Conservation (phyloP, 2,113 vertebrate genomes). For the Notechis scutatus region DNA sequence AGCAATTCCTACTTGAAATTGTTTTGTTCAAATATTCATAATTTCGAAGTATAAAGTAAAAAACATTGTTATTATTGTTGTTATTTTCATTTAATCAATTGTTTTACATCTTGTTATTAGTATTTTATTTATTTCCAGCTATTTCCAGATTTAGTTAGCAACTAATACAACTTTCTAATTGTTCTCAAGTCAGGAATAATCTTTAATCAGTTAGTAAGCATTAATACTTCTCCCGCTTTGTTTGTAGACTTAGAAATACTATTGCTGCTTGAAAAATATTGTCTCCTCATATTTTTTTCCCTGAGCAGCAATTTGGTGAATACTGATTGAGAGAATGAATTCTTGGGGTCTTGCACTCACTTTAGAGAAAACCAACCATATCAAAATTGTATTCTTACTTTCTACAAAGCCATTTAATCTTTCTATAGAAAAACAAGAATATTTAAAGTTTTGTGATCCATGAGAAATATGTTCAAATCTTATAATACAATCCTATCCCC, state of each 20-base stretch:
- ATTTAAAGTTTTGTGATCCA: not conserved
- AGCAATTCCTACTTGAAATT: not conserved
- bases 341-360: not conserved
- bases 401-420: constrained; percentile 1
- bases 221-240: not conserved
- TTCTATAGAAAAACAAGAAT: constrained; percentile 4
- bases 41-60: not conserved
- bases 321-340: not conserved
- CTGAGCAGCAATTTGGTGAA: not conserved
- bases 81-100: not conserved
- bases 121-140: not conserved
- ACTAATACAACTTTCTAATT: not conserved
- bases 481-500: not conserved
- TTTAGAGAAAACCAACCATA: constrained; percentile 7
- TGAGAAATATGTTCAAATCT: constrained; percentile 6
- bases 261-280: not conserved
- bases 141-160: not conserved
- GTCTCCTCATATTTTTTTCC: not conserved
- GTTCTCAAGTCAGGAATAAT: not conserved
- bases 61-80: not conserved
- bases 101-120: not conserved
- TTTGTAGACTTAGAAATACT: not conserved
- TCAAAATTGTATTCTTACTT: not conserved
- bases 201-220: not conserved
- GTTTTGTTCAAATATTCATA: not conserved